These are phyloP conservation scores for Miniopterus natalensis DNA, from an alignment of 2,113 vertebrate genomes.

Conservation along the genomic window DNA sequence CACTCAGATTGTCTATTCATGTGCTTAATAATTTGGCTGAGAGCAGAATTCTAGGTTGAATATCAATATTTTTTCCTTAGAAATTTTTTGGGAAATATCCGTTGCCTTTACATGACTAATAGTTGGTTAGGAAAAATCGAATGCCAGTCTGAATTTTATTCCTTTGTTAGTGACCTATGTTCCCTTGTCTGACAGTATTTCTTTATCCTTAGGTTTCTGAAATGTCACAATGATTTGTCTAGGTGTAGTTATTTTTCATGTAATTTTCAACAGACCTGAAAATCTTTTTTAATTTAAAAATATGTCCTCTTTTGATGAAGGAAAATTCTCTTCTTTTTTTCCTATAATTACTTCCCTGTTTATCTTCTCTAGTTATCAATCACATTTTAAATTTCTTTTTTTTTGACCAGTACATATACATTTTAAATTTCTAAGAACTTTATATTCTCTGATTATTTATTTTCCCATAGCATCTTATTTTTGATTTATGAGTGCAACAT, in stretches of 20 bases:
- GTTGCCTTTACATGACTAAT: not conserved
- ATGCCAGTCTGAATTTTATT: not conserved
- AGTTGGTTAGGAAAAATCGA: not conserved
- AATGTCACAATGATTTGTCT: not conserved
- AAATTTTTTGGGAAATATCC: not conserved
- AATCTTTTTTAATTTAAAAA: not conserved
- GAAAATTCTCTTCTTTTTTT: not conserved
- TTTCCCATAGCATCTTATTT: not conserved
- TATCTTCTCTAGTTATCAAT: not conserved
- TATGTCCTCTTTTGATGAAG: not conserved
- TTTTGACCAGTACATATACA: too few species aligned
- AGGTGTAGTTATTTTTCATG: not conserved
- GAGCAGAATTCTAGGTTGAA: not conserved
- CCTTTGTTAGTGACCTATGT: not conserved
- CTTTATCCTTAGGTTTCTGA: not conserved
- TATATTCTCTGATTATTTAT: not conserved
- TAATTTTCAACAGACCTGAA: not conserved
- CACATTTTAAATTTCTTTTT: constrained; percentile 30
- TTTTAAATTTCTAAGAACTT: constrained; percentile 18
- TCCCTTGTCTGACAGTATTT: not conserved
- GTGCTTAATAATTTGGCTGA: not conserved
- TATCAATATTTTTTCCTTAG: not conserved
- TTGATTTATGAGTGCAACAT: not conserved
- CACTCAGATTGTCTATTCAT: not conserved
- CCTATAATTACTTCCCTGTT: not conserved